Percentiles rank a stretch among this genome's conserved stretches.
These are phyloP conservation scores for Hydrolagus affinis DNA, from an alignment of 2,113 vertebrate species.

Conservation along the genomic window DNA sequence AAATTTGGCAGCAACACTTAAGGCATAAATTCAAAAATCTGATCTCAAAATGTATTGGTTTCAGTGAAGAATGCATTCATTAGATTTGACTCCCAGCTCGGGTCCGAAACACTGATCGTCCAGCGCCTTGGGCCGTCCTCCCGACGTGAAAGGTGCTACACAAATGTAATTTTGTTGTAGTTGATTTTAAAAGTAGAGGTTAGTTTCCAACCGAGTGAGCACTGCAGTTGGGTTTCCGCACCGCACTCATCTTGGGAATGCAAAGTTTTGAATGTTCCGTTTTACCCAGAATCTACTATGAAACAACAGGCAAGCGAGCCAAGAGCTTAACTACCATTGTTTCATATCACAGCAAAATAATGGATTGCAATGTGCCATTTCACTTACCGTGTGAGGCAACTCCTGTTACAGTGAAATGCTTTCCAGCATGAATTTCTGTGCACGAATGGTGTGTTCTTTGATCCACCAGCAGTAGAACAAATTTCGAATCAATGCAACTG, in stretches of 20 bases:
- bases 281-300: constrained; percentile 16
- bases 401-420: too few species aligned
- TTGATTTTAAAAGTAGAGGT: background rate
- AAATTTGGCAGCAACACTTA: constrained; percentile 24
- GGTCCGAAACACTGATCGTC: too few species aligned
- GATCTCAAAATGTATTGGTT: constrained; percentile 17
- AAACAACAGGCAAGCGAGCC: background rate
- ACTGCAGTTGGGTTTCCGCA: background rate
- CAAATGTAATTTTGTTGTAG: too few species aligned
- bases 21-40: constrained; percentile 23
- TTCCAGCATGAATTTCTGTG: background rate
- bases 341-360: background rate
- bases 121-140: too few species aligned
- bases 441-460: background rate
- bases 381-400: background rate
- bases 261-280: constrained; percentile 31
- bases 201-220: background rate
- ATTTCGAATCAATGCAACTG: background rate
- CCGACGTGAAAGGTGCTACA: too few species aligned
- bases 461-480: background rate
- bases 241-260: background rate
- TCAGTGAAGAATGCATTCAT: background rate
- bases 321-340: background rate
- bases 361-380: background rate
- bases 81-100: too few species aligned